Conservation (phyloP, 2,113 vertebrate genomes). For the Sarotherodon lohbergeri region DNA sequence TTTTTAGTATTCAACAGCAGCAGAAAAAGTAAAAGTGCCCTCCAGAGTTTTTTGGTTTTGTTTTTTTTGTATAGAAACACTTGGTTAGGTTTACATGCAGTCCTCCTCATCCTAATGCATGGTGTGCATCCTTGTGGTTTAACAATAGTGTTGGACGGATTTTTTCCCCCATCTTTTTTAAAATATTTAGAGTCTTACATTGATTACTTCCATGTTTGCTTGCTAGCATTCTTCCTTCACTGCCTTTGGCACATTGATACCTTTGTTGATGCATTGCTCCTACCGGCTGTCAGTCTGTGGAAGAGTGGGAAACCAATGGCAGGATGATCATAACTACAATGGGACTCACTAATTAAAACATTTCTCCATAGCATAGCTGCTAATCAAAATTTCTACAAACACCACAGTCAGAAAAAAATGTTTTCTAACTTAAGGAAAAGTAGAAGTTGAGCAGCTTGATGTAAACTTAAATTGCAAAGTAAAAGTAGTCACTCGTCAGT, state of each 20-base stretch:
- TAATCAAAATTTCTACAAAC: background rate
- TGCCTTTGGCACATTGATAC: background rate
- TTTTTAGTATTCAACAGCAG: background rate
- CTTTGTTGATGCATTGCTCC: background rate
- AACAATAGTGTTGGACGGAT: background rate
- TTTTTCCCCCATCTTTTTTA: background rate
- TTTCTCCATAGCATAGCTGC: background rate
- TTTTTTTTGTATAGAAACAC: background rate
- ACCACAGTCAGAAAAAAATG: background rate
- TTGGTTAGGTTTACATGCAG: background rate
- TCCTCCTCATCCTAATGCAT: background rate
- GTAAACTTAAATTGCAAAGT: background rate
- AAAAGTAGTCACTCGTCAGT: accelerated
- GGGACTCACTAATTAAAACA: background rate
- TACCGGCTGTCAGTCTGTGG: background rate
- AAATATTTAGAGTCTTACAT: background rate
- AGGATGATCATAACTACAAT: background rate
- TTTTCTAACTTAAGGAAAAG: background rate
- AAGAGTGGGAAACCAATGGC: background rate
- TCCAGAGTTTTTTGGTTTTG: background rate
- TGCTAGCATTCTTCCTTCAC: background rate
- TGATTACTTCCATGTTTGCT: background rate
- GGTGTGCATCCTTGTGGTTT: background rate
- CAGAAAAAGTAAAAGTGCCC: background rate
- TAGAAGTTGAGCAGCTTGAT: background rate